Base-by-base conservation (phyloP, 2,888 invertebrate species). In the Drosophila fulvimacula region DNA sequence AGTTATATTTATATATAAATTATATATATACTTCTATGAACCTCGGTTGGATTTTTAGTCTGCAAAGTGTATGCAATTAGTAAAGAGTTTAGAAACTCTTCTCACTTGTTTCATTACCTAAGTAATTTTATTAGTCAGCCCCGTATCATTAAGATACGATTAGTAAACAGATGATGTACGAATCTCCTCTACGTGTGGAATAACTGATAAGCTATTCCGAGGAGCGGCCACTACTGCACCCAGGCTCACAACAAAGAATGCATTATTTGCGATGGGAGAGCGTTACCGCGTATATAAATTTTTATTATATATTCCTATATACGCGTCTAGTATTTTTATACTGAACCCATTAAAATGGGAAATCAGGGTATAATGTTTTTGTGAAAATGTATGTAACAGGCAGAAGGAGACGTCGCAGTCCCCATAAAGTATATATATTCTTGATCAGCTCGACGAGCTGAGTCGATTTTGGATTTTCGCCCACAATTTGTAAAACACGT, bases 141-240 rank as follows among this genome's bases (percentile, higher is more conserved):
- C 21, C 38, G 51, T 58, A 67, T 64, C 39, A 64, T 19, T 17
- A 3, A 46, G 57, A 67, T 61, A 32, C 49, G 62, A 60, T 70
- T 42, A 27, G 69, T 52, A 65, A 76, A 24, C 56, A 63, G 13
- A 44, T 11, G 11, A 5, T 30, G 1, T 27, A 21, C n/a, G 36
- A 53, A 38, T 32, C 13, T 32, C 64, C 39, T 59, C 51, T 64
- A 69, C 39, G 59, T 56, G 19, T 46, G 44, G 67, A 81, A 82
- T 73, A 39, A 63, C 9, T 59, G 34, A 60, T 41, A 69, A 53
- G 62, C 41, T 65, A 48, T 66, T 59, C 58, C 34, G 36, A 57
- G 64, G 77, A 65, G 68, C 34, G 74, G 27, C 59, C 48, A 11
- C 34, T 6, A 55, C 38, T 76, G 68, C 75, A 61, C 76, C 67